Conservation (phyloP, 2,113 vertebrate genomes). For the Bungarus multicinctus region DNA sequence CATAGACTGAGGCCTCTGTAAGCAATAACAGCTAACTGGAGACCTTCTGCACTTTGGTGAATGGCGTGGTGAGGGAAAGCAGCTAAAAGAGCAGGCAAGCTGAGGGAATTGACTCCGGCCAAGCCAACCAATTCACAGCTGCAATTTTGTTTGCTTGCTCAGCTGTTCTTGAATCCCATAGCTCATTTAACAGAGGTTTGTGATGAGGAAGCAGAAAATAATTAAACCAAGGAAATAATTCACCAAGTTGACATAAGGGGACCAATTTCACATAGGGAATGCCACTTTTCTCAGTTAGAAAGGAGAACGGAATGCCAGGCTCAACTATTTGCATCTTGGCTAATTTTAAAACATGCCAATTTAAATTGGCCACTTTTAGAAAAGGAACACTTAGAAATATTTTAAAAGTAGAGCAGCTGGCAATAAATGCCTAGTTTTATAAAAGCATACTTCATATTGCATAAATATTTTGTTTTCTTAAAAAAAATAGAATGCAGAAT, state of each 20-base stretch:
- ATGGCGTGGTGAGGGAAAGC: background rate
- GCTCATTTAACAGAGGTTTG: constrained; percentile 3
- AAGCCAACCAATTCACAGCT: background rate
- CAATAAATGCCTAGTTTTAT: background rate
- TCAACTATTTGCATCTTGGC: background rate
- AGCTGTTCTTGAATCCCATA: background rate
- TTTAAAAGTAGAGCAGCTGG: background rate
- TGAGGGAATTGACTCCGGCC: background rate
- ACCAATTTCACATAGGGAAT: accelerated
- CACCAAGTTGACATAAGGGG: accelerated
- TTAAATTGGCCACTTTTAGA: background rate
- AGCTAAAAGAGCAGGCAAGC: background rate
- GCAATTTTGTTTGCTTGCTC: constrained; percentile 1
- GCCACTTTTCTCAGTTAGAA: background rate
- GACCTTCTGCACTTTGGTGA: background rate
- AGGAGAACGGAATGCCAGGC: background rate
- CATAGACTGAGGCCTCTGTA: background rate
- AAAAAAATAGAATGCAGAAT: background rate
- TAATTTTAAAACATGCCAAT: background rate
- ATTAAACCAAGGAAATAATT: constrained; percentile 24
- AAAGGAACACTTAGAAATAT: background rate
- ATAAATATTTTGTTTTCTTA: background rate
- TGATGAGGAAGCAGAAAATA: constrained; percentile 22
- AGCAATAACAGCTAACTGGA: background rate
- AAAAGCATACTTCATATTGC: background rate